Evolutionary conservation across 2,113 vertebrate species (phyloP).

Genomic region (Amphiprion ocellaris): DNA sequence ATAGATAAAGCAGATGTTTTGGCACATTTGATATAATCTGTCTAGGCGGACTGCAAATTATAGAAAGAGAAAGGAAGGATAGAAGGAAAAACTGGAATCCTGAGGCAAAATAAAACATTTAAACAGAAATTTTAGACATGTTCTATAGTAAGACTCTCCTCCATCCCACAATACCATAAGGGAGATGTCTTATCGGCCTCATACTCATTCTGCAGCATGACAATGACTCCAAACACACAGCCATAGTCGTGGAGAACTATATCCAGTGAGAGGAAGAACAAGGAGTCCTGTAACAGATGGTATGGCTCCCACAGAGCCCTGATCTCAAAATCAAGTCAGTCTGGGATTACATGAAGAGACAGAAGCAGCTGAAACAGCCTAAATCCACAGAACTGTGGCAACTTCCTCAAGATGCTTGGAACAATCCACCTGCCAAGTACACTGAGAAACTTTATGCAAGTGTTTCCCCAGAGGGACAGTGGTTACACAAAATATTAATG

Average conservation of each 20-base stretch:
- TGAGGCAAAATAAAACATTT: background rate
- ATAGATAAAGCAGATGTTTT: background rate
- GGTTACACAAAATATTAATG: background rate
- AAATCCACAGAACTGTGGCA: constrained; percentile 4
- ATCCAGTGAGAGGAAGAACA: constrained; percentile 2
- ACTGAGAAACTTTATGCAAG: background rate
- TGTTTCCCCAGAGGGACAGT: background rate
- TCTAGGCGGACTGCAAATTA: background rate
- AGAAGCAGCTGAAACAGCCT: background rate
- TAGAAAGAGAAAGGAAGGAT: background rate
- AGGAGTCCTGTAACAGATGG: constrained; percentile 3
- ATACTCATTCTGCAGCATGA: background rate
- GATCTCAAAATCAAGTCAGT: constrained; percentile 13
- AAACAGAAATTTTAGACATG: background rate
- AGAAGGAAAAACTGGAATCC: background rate
- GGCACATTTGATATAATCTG: background rate
- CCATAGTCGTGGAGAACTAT: constrained; percentile 9
- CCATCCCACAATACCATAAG: background rate
- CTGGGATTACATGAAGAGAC: constrained; percentile 5
- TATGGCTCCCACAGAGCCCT: constrained; percentile 8
- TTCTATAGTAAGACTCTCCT: background rate
- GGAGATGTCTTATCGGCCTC: background rate
- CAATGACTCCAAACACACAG: background rate
- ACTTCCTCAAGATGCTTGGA: background rate
- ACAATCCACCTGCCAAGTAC: background rate